A percentile compares a stretch with the other conserved stretches of the same genome.
phyloP scores from a whole-genome alignment of 2,113 vertebrate genomes.

The Mesocricetus auratus region DNA sequence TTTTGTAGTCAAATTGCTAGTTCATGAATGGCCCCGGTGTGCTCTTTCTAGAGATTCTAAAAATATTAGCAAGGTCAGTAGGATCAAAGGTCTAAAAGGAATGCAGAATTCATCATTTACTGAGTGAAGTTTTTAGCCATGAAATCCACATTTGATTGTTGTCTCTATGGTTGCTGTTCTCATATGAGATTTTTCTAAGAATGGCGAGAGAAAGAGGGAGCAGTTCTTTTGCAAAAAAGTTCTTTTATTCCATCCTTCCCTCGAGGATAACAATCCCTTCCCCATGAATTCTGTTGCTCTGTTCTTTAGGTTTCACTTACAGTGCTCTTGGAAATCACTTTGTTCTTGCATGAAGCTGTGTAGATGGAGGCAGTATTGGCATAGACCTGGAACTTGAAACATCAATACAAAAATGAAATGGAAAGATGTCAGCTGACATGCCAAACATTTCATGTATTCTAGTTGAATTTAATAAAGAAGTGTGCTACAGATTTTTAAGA shows the following conservation, averaged over 20 bases:
- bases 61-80: constrained; percentile 61
- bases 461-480: constrained; percentile 19
- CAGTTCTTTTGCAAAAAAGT: constrained; percentile 36
- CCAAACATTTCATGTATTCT: constrained; percentile 36
- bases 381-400: constrained; percentile 72
- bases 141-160: constrained; percentile 68
- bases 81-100: constrained; percentile 68
- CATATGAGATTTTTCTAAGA: constrained; percentile 64
- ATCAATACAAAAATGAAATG: background rate
- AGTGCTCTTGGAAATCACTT: constrained; percentile 74
- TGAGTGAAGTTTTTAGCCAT: constrained; percentile 62
- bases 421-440: constrained; percentile 27
- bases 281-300: constrained; percentile 67
- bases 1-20: constrained; percentile 45
- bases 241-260: constrained; percentile 30
- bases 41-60: constrained; percentile 60
- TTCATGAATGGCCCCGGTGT: constrained; percentile 26
- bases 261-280: constrained; percentile 67
- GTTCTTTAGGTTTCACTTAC: constrained; percentile 45
- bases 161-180: constrained; percentile 77
- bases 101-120: constrained; percentile 21
- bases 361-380: constrained; percentile 33
- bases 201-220: background rate
- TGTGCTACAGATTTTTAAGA: constrained; percentile 8
- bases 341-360: constrained; percentile 1